Evolutionary conservation across 2,113 vertebrate genomes (phyloP), one percentile per base, ranked within the genome.

Genomic region (Melanerpes aurifrons): DNA sequence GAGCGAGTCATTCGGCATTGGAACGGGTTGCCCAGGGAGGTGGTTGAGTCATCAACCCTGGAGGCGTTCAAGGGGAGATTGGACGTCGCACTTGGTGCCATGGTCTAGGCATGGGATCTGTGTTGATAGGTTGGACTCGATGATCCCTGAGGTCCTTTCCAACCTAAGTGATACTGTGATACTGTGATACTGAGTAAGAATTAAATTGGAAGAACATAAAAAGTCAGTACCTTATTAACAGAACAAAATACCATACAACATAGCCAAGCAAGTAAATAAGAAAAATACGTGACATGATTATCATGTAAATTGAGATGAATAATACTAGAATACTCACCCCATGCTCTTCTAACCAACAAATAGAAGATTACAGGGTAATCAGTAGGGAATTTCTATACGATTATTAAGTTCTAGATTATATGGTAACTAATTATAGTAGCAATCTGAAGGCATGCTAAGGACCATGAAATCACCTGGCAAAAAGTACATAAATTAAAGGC

Each of bases 291-390:
- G 83, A 45, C 54, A 35, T 86, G 89, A 95, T 95, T 92, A 89
- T n/a, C 20, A 90, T 47, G 72, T 45, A 87, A 86, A 92, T 87
- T 87, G 68, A 91, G 72, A 93, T 66, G 91, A 89, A 93, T 96
- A 92, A 91, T 91, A 82, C 76, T 25, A 93, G 61, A 66, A 90
- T 78, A 86, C 35, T 67, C 76, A 81, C 89, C 77, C 63, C 84
- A 67, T 54, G 80, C 31, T 89, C 81, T 92, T 90, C 91, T 95
- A 92, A 96, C 96, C 86, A 94, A 93, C 83, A 95, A 96, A 93
- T 58, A 74, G 86, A 71, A 89, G 87, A 96, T 96, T 95, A 93
- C 15, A 88, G 83, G 77, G 67, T 93, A 89, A 95, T 96, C 93
- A 95, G 87, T 64, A 77, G 50, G 31, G 89, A 92, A 93, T 87